Base-by-base conservation (phyloP, 2,888 invertebrate genomes). In the Drosophila subquinaria region DNA sequence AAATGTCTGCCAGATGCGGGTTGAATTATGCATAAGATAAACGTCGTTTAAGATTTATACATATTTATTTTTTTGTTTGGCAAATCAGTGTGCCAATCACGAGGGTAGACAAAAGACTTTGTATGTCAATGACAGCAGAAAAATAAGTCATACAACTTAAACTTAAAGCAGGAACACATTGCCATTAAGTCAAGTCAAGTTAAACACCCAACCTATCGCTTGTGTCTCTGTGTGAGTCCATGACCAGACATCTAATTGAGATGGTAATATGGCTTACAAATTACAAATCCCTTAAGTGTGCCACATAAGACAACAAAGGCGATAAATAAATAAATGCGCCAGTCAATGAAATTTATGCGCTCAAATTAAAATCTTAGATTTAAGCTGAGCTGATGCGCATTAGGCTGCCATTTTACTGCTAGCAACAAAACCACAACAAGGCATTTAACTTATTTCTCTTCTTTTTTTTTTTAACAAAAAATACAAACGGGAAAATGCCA, bases 221-320 rank as follows among this genome's bases (percentile, higher is more conserved):
- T n/a, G 10, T 15, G 8, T 33, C 33, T 11, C 20, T 40, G 15
- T 40, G 38, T 15, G 38, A 40, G 8, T 40, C 38, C 38, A n/a
- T 15, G 15, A 40, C 15, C 38, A 27, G 47, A 27, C 57, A 27
- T 13, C 38, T 60, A 60, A 60, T 60, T 48, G 50, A 40, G 52
- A 45, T 33, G 38, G 55, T 62, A 62, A 62, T 52, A 30, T 33
- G 42, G 62, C 74, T 72, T 56, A 63, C 67, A 70, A 80, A 77
- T 82, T 75, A 82, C 82, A 81, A 81, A 81, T 81, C 80, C 72
- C 82, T 52, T 75, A 82, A 81, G 76, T 67, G 67, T 48, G 63
- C 23, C 51, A 51, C 62, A 74, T 62, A 62, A 71, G 71, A 66
- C 69, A 59, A 59, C 69, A 61, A 57, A 48, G 63, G 66, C 77